Base-by-base conservation (phyloP, 2,888 invertebrate species). In the Trypoxylon attenuatum region DNA sequence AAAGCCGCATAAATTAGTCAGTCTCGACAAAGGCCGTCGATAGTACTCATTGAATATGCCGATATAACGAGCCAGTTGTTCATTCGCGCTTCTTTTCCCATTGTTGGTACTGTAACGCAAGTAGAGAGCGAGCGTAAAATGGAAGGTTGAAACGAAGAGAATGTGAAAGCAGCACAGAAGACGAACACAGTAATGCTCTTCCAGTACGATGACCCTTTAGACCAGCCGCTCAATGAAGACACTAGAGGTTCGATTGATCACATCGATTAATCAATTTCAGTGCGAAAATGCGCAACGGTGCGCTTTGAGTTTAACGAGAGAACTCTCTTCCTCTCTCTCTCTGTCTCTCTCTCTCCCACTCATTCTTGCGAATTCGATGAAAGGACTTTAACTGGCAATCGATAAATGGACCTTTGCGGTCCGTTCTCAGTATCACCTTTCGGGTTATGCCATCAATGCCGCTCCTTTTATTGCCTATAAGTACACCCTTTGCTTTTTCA, bases 381-480 rank as follows among this genome's bases (percentile, higher is more conserved):
- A 22, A n/a, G 38, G 43, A 38, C 51, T 15, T 2, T 38, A 38
- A 16, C 29, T 15, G 16, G 42, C 33, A 21, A 29, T 27, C 27
- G 58, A 10, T 18, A 15, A 42, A 16, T 42, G 21, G 23, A 23
- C 39, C 60, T 52, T 59, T 52, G 47, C 29, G 52, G 33, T 18
- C 6, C 23, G n/a, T 6, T 18, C 46, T 5, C 15, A 16, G 33
- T 50, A 58, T 62, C 51, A 58, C 51, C 46, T 18, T 21, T 18
- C 16, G 21, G 21, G 41, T 52, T 59, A 25, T 13, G 16, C 13
- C 33, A 27, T 52, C 52, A 47, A 22, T 41, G 29, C 46, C 13
- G 52, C 15, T 29, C 41, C 59, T 47, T 59, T 18, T 5, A 23
- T 27, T 13, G 42, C 8, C 19, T 15, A 29, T 59, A 62, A 62